These are phyloP conservation scores for Choristoneura fumiferana DNA, from an alignment of 1,140 invertebrate genomes.

Conservation along the genomic window DNA sequence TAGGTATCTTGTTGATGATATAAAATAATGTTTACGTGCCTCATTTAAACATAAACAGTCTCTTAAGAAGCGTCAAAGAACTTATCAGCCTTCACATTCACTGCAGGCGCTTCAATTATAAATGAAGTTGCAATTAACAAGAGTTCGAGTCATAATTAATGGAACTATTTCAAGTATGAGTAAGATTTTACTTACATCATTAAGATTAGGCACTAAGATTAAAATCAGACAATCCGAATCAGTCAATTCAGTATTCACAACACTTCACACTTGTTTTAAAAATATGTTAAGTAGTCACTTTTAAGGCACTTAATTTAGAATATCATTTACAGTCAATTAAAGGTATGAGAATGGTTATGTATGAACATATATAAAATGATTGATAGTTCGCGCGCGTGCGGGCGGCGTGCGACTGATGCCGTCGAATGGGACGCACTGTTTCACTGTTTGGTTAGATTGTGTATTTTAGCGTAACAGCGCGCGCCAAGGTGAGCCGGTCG, in stretches of 20 bases:
- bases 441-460: conserved; percentile 1
- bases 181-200: not conserved
- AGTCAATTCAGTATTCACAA: conserved; percentile 1
- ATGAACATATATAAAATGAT: no score
- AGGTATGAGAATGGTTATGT: no score
- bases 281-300: no score
- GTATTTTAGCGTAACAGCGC: conserved; percentile 3
- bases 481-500: conserved; percentile 12
- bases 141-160: no score
- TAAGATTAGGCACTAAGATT: not conserved
- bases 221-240: not conserved
- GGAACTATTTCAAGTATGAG: no score
- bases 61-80: no score
- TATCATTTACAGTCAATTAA: not conserved
- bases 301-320: conserved; percentile 16
- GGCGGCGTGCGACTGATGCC: conserved; percentile 2
- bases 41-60: no score
- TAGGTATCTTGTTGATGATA: no score
- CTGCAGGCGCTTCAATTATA: no score
- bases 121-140: no score
- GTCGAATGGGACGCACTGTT: conserved; percentile 3
- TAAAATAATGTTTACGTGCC: no score
- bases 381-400: not conserved
- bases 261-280: not conserved
- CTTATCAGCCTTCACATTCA: no score